Evolutionary conservation across 2,113 vertebrate species (phyloP), one percentile per base, ranked within the genome.

Genomic region (Columbina picui): DNA sequence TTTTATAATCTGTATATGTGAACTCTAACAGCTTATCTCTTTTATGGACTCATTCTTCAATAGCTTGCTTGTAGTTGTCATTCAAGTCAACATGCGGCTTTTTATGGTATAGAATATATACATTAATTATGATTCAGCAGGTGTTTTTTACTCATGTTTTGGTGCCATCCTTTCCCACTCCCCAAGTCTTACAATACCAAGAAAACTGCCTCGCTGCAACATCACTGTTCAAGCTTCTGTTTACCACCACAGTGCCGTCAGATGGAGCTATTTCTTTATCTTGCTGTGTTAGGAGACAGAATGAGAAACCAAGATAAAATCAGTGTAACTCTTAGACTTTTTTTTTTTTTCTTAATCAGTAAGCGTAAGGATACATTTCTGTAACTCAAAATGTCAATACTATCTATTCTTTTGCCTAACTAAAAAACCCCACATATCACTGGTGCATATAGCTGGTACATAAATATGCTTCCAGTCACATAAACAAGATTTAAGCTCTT

Each of bases 161-260:
- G 23, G 32, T 60, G 18, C 19, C 43, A 45, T 45, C 43, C 17
- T 45, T 18, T 13, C 2, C 17, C 14, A 10, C 1, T 18, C 77
- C 6, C 9, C 17, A 69, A 27, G 38, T 29, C 14, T n/a, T 39
- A 74, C 56, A 99, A 98, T 97, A 98, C 97, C 97, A 96, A 39
- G 98, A 99, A 95, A 99, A 99, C 95, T 98, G 98, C 84, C 88
- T 96, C 91, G 96, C 98, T n/a, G 98, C 98, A 36, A 98, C 98
- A 97, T 97, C 95, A 57, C 97, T 99, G 99, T 97, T 95, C 97
- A 94, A 98, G 94, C 95, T 99, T 99, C 97, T 98, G 98, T 94
- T 97, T 98, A 70, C 96, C 98, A 23, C 98, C 98, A 3, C 41
- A 98, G n/a, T 98, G 98, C 73, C 98, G 99, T 78, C 98, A 99